These are phyloP conservation scores for Pheosia gnoma DNA, from an alignment of 2,888 invertebrate species.

Conservation along the genomic window DNA sequence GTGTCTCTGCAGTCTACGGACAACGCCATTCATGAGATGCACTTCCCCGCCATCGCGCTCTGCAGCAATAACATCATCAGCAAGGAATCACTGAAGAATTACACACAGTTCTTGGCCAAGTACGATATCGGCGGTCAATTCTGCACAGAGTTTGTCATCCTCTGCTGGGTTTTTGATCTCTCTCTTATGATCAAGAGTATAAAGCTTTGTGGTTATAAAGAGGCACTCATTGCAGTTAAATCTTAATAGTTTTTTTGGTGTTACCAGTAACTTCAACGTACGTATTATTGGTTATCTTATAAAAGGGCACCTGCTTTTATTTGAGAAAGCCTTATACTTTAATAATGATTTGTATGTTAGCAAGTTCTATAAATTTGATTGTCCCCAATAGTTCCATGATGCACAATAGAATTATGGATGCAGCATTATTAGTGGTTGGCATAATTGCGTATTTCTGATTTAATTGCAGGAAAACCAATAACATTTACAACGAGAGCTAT, in stretches of 20 bases:
- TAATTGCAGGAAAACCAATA: not conserved
- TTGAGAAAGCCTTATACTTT: no score
- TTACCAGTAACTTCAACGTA: no score
- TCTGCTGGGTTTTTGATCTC: not conserved
- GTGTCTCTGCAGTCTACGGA: constrained; percentile 19
- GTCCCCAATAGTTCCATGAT: no score
- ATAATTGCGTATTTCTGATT: not conserved
- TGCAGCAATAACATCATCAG: constrained; percentile 58
- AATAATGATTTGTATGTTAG: no score
- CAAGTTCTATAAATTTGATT: no score
- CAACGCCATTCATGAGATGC: constrained; percentile 64
- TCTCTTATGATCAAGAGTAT: not conserved
- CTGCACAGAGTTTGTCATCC: not conserved
- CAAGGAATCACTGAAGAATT: constrained; percentile 17
- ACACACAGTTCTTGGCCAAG: constrained; percentile 18
- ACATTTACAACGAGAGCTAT: constrained; percentile 11
- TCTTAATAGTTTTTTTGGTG: no score
- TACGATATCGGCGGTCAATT: constrained; percentile 7
- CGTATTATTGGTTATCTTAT: no score
- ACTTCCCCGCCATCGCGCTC: constrained; percentile 85
- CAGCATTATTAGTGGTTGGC: not conserved
- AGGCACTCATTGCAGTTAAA: no score
- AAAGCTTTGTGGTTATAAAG: no score
- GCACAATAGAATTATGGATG: no score
- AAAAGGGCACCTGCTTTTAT: no score